Conservation (phyloP, 2,113 vertebrate genomes). For the Anguilla japonica region DNA sequence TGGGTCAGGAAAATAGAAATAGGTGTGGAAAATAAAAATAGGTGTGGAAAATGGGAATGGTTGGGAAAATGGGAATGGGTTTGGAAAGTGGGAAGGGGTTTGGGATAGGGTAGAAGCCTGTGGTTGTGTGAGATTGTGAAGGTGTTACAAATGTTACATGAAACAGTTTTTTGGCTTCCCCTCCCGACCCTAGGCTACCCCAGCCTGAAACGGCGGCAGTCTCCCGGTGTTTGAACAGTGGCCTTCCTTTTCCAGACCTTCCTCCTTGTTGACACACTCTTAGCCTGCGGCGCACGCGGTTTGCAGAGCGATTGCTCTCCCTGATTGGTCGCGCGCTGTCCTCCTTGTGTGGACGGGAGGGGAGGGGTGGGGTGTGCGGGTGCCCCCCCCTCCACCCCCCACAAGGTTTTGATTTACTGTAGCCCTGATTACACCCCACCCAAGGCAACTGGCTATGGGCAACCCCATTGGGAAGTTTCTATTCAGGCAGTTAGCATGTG, state of each 20-base stretch:
- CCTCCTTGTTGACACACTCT: neutral
- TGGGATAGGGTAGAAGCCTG: neutral
- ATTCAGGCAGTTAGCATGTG: no score
- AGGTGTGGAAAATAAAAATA: no score
- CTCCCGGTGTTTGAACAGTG: neutral
- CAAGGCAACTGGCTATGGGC: no score
- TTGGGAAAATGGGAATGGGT: no score
- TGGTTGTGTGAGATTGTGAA: neutral
- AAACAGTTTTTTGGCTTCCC: neutral
- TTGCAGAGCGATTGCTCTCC: neutral
- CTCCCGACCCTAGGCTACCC: neutral
- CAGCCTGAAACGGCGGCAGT: neutral
- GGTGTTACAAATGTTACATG: neutral
- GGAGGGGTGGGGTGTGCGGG: neutral
- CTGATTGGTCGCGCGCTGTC: neutral
- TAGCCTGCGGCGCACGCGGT: neutral
- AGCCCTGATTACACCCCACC: no score
- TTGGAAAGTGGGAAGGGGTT: no score
- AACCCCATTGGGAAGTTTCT: no score
- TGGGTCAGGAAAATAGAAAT: no score
- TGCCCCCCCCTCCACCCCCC: neutral
- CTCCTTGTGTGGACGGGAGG: neutral
- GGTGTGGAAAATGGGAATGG: no score
- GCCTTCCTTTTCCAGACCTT: neutral
- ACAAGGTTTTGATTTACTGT: no score